Conservation (phyloP, 92 coral and sea anemone genomes). For the Blastomussa wellsi region DNA sequence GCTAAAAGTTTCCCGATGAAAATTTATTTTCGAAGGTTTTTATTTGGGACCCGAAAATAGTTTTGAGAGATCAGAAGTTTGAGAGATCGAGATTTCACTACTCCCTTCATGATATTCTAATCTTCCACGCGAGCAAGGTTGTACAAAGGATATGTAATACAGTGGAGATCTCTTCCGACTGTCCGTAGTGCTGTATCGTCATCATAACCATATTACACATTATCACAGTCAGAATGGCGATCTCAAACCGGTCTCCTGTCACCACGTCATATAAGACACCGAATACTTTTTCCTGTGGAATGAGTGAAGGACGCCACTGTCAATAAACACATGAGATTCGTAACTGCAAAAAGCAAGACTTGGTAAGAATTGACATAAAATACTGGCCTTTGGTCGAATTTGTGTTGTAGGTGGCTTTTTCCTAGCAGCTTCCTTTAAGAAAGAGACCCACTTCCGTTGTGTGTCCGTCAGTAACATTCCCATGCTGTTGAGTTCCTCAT, state of each 20-base stretch:
- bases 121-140: background rate
- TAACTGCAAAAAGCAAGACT: background rate
- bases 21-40: no score
- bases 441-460: constrained; percentile 86
- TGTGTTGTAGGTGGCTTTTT: constrained; percentile 72
- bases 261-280: constrained; percentile 80
- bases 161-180: constrained; percentile 60
- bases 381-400: constrained; percentile 76
- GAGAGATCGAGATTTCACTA: no score
- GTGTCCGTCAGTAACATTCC: constrained; percentile 90
- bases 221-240: constrained; percentile 74
- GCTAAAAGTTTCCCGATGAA: background rate
- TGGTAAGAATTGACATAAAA: background rate
- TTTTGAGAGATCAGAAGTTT: no score
- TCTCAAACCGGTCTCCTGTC: constrained; percentile 77
- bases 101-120: no score
- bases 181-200: constrained; percentile 88
- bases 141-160: constrained; percentile 88
- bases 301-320: background rate
- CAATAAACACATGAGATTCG: background rate
- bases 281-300: constrained; percentile 71
- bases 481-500: constrained; percentile 85
- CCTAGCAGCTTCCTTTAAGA: constrained; percentile 78
- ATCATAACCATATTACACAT: constrained; percentile 85
- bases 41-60: no score